These are phyloP conservation scores for Willisornis vidua DNA, from an alignment of 2,113 vertebrate species.

Conservation along the genomic window DNA sequence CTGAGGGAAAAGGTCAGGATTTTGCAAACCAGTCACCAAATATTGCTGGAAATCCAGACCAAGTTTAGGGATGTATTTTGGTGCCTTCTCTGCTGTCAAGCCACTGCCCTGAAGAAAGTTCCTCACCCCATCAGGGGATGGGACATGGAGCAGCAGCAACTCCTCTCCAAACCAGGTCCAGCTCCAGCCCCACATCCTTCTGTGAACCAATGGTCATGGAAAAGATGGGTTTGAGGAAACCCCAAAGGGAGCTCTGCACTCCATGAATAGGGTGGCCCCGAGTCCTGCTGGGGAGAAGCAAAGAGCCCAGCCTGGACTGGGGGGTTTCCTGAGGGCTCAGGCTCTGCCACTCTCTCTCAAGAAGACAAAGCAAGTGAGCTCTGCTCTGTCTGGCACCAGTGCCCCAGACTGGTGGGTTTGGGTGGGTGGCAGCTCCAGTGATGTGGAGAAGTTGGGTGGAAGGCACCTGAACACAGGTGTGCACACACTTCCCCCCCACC, in stretches of 20 bases:
- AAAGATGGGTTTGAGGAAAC: background rate
- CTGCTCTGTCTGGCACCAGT: background rate
- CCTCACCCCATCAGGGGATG: no score
- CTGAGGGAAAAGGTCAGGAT: background rate
- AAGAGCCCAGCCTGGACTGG: background rate
- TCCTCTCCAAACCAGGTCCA: background rate
- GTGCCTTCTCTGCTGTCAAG: background rate
- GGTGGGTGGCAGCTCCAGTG: background rate
- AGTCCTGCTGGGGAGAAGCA: background rate
- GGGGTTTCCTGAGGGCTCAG: background rate
- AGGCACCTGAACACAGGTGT: background rate
- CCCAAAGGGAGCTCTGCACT: background rate
- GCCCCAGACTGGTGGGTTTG: background rate
- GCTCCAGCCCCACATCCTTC: background rate
- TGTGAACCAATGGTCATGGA: accelerated
- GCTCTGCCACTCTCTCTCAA: background rate
- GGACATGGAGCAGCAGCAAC: background rate
- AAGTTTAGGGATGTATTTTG: background rate
- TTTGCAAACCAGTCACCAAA: background rate
- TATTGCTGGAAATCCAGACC: background rate
- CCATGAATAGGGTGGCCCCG: no score
- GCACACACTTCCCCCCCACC: background rate
- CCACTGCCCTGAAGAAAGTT: background rate
- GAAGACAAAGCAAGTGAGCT: background rate
- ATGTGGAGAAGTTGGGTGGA: background rate